Evolutionary conservation across 2,888 invertebrate genomes (phyloP), one percentile per base, ranked within the genome.

Genomic region (Erebia epiphron): DNA sequence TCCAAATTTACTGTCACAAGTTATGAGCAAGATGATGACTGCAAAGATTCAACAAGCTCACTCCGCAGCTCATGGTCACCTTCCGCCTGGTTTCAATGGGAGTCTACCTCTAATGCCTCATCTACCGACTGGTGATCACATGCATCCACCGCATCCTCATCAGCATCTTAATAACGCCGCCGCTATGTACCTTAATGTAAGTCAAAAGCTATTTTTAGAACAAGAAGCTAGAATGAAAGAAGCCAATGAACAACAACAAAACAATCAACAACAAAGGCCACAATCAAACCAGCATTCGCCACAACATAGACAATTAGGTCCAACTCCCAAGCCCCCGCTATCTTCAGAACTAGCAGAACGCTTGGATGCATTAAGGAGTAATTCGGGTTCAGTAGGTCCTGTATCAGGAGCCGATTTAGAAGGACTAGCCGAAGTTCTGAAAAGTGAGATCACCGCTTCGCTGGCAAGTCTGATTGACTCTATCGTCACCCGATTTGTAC

Each of bases 401-500:
- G 95, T 95, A 78, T 95, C 96, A 1, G 96, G 96, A 14, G 95
- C 96, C 4, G 98, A 98, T 82, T 93, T 98, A 9, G 97, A 98
- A 85, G 97, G 97, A 68, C 94, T 99, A 66, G 98, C 98, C n/a
- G 98, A 98, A 82, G 96, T 97, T 69, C 94, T 99, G 7, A 99
- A 99, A 91, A 96, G 95, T 67, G 98, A 99, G 93, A 97, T 99
- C 77, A 96, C 97, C 35, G 95, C 97, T 52, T 97, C 97, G 1
- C 90, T 99, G 60, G 96, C 97, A 18, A 97, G 96, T 77, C 94
- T 98, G 60, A 97, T 99, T 78, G 98, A 99, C 87, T 97, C 97
- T 21, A 97, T 98, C 73, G 95, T 98, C 73, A 96, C 97, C 43
- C 95, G 97, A 79, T 98, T 97, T 83, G 95, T 97, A 73, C 97